Evolutionary conservation across 2,888 invertebrate genomes (phyloP).

Genomic region (Conistra vaccinii): DNA sequence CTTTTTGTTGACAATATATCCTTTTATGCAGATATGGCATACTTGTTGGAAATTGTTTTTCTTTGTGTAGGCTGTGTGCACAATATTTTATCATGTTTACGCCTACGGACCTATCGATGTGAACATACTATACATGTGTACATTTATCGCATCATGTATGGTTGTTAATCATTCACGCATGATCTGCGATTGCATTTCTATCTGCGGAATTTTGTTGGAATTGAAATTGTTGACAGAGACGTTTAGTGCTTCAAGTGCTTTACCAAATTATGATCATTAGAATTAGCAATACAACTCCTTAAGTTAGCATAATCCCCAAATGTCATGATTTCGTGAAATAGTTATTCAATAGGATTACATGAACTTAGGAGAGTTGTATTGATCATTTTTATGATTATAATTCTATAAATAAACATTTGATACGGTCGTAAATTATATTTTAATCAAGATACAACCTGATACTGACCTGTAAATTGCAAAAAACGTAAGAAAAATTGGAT

Average conservation of each 20-base stretch:
- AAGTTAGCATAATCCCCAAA: no score
- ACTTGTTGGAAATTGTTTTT: conserved; percentile 31
- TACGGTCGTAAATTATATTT: no score
- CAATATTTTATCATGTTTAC: conserved; percentile 26
- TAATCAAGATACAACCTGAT: no score
- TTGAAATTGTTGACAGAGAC: conserved; percentile 14
- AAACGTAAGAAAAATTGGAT: no score
- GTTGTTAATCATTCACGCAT: conserved; percentile 44
- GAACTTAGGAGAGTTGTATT: no score
- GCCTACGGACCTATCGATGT: conserved; percentile 15
- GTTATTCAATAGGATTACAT: no score
- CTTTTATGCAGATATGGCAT: conserved; percentile 47
- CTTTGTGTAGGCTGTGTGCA: conserved; percentile 24
- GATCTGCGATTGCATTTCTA: conserved; percentile 50
- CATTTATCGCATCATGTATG: conserved; percentile 21
- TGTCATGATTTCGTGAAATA: no score
- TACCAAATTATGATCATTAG: no score
- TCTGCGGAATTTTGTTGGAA: conserved; percentile 36
- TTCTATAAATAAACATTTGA: no score
- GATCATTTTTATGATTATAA: no score
- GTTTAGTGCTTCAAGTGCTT: not conserved
- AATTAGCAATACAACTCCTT: no score
- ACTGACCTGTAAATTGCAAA: no score
- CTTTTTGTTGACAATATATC: conserved; percentile 41
- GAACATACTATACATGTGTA: not conserved